These are phyloP conservation scores for Apaloderma vittatum DNA, from an alignment of 2,113 vertebrate species.

Conservation along the genomic window DNA sequence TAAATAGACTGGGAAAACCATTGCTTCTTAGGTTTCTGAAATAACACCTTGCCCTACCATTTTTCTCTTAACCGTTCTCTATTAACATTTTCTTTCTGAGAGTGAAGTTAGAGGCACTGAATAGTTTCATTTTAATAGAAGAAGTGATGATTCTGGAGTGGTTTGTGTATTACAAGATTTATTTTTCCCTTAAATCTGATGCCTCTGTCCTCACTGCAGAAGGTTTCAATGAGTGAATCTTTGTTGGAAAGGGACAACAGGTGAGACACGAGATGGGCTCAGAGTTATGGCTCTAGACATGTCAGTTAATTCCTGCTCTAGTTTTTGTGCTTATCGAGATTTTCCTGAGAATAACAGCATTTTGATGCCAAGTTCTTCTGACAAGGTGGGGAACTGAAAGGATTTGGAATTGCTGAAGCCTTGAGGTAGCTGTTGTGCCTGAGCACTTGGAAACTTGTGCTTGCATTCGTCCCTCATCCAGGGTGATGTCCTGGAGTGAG, in stretches of 20 bases:
- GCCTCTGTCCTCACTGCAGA: background rate
- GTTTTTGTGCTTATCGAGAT: background rate
- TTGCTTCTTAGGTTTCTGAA: constrained; percentile 34
- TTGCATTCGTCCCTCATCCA: background rate
- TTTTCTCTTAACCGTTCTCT: constrained; percentile 42
- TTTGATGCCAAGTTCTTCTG: background rate
- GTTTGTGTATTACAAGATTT: background rate
- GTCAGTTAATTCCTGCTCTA: background rate
- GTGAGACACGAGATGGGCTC: background rate
- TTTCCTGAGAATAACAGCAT: background rate
- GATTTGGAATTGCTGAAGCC: background rate
- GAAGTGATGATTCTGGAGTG: background rate
- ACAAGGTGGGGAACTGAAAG: background rate
- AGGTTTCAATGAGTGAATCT: background rate
- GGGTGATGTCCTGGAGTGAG: background rate
- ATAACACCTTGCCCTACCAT: constrained; percentile 27
- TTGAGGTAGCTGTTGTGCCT: background rate
- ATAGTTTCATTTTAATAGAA: constrained; percentile 43
- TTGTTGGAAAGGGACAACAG: background rate
- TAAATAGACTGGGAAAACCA: constrained; percentile 44
- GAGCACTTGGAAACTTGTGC: background rate
- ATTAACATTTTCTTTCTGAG: constrained; percentile 39
- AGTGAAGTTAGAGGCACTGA: constrained; percentile 2
- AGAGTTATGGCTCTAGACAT: background rate
- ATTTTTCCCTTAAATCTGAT: background rate